These are phyloP conservation scores for Sebastes elongatus DNA, from an alignment of 2,797 vertebrate species.

Conservation along the genomic window DNA sequence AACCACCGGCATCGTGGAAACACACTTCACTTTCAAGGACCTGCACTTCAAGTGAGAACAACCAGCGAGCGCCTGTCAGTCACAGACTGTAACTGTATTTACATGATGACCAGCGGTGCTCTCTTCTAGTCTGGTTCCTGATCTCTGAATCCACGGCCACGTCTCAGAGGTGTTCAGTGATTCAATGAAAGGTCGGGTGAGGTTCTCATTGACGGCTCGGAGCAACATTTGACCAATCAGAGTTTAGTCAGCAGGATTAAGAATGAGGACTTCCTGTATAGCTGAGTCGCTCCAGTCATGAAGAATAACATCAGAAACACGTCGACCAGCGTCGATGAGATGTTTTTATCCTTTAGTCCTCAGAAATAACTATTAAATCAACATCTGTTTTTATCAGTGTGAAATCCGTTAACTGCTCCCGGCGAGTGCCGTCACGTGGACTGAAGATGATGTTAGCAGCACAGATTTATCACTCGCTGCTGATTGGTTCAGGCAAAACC, in stretches of 20 bases:
- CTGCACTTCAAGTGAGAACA: conserved; percentile 96
- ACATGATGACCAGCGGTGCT: not conserved
- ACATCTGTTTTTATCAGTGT: not conserved
- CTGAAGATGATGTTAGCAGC: not conserved
- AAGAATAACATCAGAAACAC: not conserved
- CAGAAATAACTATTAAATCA: not conserved
- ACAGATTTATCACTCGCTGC: not conserved
- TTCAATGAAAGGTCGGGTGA: not conserved
- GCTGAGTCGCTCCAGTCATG: not conserved
- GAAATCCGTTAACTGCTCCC: not conserved
- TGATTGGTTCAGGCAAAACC: not conserved
- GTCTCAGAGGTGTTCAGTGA: not conserved
- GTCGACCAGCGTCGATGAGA: not conserved
- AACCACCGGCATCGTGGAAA: conserved; percentile 99
- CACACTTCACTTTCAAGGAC: conserved; percentile 99
- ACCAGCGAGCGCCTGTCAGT: not conserved
- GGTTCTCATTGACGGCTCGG: not conserved
- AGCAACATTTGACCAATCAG: not conserved
- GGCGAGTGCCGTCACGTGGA: not conserved
- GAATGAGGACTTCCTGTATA: not conserved
- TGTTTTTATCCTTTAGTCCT: too few species aligned
- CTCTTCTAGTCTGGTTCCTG: not conserved
- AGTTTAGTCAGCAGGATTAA: not conserved
- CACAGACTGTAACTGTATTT: not conserved
- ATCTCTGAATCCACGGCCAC: not conserved